Percentiles rank a stretch among this genome's conserved stretches.
These are phyloP conservation scores for Peromyscus melanophrys DNA, from an alignment of 2,797 vertebrate genomes.

Conservation along the genomic window DNA sequence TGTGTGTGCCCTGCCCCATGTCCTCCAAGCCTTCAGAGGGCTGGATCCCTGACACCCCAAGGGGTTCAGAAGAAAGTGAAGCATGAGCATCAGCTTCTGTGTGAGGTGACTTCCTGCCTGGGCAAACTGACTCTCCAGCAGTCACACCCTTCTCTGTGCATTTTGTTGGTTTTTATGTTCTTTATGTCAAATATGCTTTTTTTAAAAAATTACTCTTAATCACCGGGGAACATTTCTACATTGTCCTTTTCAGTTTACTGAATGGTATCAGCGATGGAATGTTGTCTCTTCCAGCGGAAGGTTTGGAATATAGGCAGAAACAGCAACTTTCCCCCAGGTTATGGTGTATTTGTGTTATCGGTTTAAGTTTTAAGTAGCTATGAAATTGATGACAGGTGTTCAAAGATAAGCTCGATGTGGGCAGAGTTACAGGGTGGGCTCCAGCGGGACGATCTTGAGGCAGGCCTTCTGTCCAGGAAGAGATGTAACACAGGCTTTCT, in stretches of 20 bases:
- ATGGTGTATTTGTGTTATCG: not conserved
- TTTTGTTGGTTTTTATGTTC: not conserved
- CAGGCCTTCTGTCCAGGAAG: not conserved
- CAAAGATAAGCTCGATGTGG: not conserved
- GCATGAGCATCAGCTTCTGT: not conserved
- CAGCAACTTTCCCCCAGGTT: not conserved
- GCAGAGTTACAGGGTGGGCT: not conserved
- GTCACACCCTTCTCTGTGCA: not conserved
- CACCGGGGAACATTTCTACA: not conserved
- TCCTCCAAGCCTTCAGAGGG: no score
- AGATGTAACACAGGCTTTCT: not conserved
- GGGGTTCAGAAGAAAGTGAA: not conserved
- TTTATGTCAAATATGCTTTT: not conserved
- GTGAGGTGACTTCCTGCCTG: not conserved
- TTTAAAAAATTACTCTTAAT: not conserved
- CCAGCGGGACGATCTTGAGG: not conserved
- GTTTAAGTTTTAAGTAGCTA: constrained; percentile 9
- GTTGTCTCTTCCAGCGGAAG: not conserved
- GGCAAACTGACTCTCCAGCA: not conserved
- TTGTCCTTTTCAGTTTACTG: not conserved
- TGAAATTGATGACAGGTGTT: not conserved
- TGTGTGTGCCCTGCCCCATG: rapidly evolving
- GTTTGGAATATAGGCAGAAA: not conserved
- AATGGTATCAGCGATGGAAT: not conserved
- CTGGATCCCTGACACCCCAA: not conserved